A percentile compares a stretch with the other conserved stretches of the same genome.
These are phyloP conservation scores for Rhynchophorus ferrugineus DNA, from an alignment of 1,140 invertebrate species.

Conservation along the genomic window DNA sequence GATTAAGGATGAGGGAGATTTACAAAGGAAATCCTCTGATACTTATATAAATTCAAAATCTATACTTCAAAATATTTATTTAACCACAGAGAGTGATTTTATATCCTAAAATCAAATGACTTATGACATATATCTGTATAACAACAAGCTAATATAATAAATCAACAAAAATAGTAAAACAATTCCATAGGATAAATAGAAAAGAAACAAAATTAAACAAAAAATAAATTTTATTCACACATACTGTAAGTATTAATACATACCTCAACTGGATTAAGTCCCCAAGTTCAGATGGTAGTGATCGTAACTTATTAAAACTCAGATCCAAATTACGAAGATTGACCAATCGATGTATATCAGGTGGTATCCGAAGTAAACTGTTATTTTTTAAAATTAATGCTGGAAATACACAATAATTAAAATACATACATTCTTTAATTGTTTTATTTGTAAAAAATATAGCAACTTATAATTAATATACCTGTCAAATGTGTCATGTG, in stretches of 20 bases:
- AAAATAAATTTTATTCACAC: too few species aligned
- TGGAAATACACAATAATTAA: constrained; percentile 6
- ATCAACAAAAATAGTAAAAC: too few species aligned
- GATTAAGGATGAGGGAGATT: too few species aligned
- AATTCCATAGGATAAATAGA: too few species aligned
- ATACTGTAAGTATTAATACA: constrained; percentile 18
- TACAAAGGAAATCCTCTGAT: too few species aligned
- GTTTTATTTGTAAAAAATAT: neutral
- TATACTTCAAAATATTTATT: too few species aligned
- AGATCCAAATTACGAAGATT: constrained; percentile 85
- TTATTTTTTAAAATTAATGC: constrained; percentile 74
- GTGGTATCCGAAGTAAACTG: constrained; percentile 75
- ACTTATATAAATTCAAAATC: too few species aligned
- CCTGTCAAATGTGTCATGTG: constrained; percentile 84
- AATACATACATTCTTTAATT: neutral
- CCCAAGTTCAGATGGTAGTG: constrained; percentile 89
- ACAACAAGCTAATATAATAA: neutral
- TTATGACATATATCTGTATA: neutral
- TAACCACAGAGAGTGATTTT: too few species aligned
- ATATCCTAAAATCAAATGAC: too few species aligned
- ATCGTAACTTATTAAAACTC: constrained; percentile 88
- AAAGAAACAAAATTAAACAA: too few species aligned
- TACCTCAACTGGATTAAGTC: constrained; percentile 88
- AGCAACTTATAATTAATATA: constrained; percentile 65
- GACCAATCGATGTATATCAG: constrained; percentile 76